These are phyloP conservation scores for Spinus olivaceus DNA, from an alignment of 2,797 vertebrate species.

Conservation along the genomic window DNA sequence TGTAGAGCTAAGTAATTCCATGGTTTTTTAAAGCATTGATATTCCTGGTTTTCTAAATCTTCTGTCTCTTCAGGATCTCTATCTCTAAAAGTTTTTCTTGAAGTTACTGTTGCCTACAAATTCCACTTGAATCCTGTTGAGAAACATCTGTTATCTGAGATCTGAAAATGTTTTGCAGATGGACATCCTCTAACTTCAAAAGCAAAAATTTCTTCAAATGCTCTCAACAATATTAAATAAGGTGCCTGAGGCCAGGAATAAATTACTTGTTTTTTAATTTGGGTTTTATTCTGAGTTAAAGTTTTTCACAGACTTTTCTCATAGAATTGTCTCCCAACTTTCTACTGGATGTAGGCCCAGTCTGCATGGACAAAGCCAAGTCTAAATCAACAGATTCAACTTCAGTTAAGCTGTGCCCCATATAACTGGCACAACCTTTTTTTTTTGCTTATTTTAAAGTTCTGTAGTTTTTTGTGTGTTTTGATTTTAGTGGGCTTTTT, in stretches of 20 bases:
- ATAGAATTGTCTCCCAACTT: not conserved
- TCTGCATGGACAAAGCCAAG: not conserved
- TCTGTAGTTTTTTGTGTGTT: not conserved
- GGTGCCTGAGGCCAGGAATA: not conserved
- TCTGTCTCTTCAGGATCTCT: not conserved
- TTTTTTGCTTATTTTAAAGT: not conserved
- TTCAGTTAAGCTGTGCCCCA: not conserved
- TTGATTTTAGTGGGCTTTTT: not conserved
- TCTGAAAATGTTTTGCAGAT: not conserved
- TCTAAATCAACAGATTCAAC: not conserved
- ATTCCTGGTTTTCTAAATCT: not conserved
- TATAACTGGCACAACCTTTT: fast-evolving
- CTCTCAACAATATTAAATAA: not conserved
- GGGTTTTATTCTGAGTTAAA: not conserved
- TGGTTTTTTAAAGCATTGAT: not conserved
- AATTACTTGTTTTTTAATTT: not conserved
- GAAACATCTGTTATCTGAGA: not conserved
- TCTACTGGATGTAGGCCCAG: not conserved
- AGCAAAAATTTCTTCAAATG: not conserved
- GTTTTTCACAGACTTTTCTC: not conserved
- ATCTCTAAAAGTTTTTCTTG: not conserved
- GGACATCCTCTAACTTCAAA: not conserved
- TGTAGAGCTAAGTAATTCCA: not conserved
- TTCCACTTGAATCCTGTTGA: not conserved
- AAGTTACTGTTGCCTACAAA: not conserved